A percentile compares a stretch with the other conserved stretches of the same genome.
Conservation (phyloP, 2,113 vertebrate species). For the Acrocephalus arundinaceus region DNA sequence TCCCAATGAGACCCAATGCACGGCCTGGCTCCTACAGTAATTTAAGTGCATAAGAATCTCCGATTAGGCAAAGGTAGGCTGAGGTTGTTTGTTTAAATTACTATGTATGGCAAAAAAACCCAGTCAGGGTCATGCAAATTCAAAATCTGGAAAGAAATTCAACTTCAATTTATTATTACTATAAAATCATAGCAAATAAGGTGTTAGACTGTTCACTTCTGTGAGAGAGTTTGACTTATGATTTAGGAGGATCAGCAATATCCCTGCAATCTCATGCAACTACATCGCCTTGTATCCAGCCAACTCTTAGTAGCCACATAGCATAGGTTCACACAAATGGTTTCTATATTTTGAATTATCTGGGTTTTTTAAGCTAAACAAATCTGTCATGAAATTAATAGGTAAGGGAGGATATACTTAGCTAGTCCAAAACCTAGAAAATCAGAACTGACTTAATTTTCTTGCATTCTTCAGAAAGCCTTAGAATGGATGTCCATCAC, state of each 20-base stretch:
- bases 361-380: neutral
- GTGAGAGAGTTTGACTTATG: neutral
- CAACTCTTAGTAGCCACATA: neutral
- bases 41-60: neutral
- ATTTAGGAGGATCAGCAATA: neutral
- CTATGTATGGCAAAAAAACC: neutral
- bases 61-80: neutral
- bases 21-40: neutral
- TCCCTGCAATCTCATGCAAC: neutral
- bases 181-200: neutral
- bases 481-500: neutral
- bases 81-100: neutral
- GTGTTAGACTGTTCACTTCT: neutral
- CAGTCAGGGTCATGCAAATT: neutral
- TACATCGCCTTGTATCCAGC: neutral
- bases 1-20: neutral
- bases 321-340: neutral
- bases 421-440: neutral
- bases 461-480: neutral
- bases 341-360: neutral
- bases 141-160: neutral
- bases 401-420: neutral
- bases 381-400: neutral
- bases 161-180: neutral
- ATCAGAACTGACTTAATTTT: neutral